Percentiles rank a stretch among this genome's conserved stretches.
These are phyloP conservation scores for Meteorus sp. DNA, from an alignment of 1,140 invertebrate genomes.

Conservation along the genomic window DNA sequence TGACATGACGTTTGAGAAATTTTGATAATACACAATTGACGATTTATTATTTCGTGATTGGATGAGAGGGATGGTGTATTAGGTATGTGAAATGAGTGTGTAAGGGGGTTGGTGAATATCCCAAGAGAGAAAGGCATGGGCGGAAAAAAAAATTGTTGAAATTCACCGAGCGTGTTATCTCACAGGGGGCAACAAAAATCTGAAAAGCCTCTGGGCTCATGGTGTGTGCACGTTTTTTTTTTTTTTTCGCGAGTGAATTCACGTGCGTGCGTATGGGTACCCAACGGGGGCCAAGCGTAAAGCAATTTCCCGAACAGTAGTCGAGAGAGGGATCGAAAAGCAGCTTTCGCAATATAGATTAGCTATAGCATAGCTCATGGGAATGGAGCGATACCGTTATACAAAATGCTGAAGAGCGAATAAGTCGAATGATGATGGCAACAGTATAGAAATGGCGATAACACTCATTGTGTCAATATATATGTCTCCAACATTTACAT, in stretches of 20 bases:
- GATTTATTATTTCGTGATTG: too few species aligned
- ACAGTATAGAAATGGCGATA: background rate
- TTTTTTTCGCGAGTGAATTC: too few species aligned
- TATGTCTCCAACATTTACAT: too few species aligned
- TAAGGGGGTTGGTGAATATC: background rate
- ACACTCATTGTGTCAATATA: background rate
- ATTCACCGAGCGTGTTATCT: constrained; percentile 20
- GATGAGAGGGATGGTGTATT: too few species aligned
- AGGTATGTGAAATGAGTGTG: too few species aligned
- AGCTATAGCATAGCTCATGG: constrained; percentile 6
- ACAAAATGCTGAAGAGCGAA: constrained; percentile 16
- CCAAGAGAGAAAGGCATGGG: background rate
- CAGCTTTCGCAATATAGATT: constrained; percentile 31
- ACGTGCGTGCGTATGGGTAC: too few species aligned
- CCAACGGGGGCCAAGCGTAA: constrained; percentile 33
- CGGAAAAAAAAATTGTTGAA: constrained; percentile 9
- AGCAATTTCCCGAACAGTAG: constrained; percentile 47
- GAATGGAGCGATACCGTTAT: constrained; percentile 20
- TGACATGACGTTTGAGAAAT: too few species aligned
- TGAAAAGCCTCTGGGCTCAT: constrained; percentile 32
- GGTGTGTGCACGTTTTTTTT: too few species aligned
- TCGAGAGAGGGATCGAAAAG: constrained; percentile 39
- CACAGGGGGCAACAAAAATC: constrained; percentile 35
- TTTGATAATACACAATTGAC: too few species aligned
- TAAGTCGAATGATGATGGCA: constrained; percentile 13